Percentiles rank a stretch among this genome's conserved stretches.
Evolutionary conservation across 2,888 invertebrate genomes (phyloP).

Genomic region (Molorchus minor): DNA sequence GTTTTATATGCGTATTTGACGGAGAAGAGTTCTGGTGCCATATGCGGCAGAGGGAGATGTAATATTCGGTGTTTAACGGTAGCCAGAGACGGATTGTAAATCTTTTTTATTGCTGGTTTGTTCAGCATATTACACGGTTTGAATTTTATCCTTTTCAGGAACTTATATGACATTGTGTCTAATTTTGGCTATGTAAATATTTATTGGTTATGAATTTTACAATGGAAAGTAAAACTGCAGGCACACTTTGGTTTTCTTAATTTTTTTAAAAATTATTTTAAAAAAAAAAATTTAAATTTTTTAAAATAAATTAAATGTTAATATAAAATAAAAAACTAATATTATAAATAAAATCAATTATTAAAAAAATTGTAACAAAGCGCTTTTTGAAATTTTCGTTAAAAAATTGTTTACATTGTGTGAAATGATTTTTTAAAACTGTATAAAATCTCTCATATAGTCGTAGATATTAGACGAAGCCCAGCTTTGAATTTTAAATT

Average conservation of each 20-base stretch:
- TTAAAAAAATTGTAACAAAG: too few relatives aligned
- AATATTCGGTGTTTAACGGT: conserved; percentile 28
- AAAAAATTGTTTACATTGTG: neutral
- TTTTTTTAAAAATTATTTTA: conserved; percentile 10
- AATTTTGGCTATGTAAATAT: conserved; percentile 28
- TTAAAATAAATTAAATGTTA: neutral
- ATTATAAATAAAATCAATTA: too few relatives aligned
- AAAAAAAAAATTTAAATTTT: conserved; percentile 22
- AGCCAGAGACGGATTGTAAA: conserved; percentile 49
- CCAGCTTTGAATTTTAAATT: too few relatives aligned
- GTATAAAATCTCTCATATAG: too few relatives aligned
- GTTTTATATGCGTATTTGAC: conserved; percentile 56
- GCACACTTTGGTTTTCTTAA: conserved; percentile 29
- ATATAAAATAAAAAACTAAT: neutral
- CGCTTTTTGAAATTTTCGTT: too few relatives aligned
- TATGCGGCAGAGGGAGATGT: conserved; percentile 50
- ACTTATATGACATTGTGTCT: conserved; percentile 34
- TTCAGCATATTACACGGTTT: conserved; percentile 29
- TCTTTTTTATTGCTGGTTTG: conserved; percentile 30
- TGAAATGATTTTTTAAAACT: too few relatives aligned
- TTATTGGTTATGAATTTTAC: conserved; percentile 9
- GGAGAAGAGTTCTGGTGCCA: conserved; percentile 49
- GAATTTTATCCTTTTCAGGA: conserved; percentile 25
- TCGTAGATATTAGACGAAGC: too few relatives aligned
- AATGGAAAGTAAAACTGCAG: conserved; percentile 25